Evolutionary conservation across 2,113 vertebrate genomes (phyloP).

Genomic region (Pagrus major): DNA sequence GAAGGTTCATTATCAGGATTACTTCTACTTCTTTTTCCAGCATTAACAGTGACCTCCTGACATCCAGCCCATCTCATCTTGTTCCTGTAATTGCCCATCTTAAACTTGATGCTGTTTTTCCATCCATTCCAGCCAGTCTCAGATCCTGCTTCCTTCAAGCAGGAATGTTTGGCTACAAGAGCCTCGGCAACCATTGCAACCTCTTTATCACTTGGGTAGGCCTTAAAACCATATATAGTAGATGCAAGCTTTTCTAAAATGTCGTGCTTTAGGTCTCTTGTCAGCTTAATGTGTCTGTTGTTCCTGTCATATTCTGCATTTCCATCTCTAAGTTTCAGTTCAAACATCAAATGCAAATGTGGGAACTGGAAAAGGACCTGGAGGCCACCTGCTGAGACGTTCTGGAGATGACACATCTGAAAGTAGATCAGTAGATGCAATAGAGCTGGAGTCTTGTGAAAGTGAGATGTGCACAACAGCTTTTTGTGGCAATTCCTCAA

Average conservation of each 20-base stretch:
- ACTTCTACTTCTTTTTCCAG: constrained; percentile 49
- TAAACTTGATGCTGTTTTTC: constrained; percentile 57
- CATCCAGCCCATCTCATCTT: constrained; percentile 46
- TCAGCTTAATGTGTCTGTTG: constrained; percentile 23
- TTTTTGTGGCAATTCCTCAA: constrained; percentile 58
- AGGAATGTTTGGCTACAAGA: constrained; percentile 33
- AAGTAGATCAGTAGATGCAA: constrained; percentile 35
- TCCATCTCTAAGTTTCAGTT: constrained; percentile 53
- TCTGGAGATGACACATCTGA: constrained; percentile 56
- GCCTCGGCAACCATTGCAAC: constrained; percentile 40
- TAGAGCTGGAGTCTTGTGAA: constrained; percentile 30
- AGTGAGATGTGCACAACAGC: constrained; percentile 34
- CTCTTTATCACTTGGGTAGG: constrained; percentile 51
- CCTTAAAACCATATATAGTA: constrained; percentile 57
- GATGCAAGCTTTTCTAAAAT: constrained; percentile 55
- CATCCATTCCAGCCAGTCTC: constrained; percentile 52
- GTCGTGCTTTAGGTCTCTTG: constrained; percentile 53
- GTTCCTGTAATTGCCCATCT: constrained; percentile 37
- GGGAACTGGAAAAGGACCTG: constrained; percentile 46
- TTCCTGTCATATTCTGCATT: constrained; percentile 55
- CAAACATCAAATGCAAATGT: constrained; percentile 53
- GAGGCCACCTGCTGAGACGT: constrained; percentile 38
- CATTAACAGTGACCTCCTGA: constrained; percentile 52
- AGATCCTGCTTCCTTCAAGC: constrained; percentile 47
- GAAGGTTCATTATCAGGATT: constrained; percentile 45